phyloP scores from a whole-genome alignment of 92 coral and sea anemone genomes.

The Siderastrea siderea region DNA sequence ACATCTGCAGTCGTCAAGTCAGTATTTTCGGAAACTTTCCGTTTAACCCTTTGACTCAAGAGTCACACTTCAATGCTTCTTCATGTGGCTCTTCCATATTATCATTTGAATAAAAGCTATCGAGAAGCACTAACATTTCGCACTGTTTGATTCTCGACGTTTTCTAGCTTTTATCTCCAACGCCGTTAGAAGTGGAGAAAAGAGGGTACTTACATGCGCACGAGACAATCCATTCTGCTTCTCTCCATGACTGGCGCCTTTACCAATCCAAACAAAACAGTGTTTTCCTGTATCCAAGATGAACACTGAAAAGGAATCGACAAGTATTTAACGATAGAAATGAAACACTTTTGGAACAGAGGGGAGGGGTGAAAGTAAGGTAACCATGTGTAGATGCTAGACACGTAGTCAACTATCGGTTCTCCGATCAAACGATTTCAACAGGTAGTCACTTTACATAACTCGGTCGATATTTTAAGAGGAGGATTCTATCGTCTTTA shows the following conservation, averaged over 20 bases:
- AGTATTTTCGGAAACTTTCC: too few relatives aligned
- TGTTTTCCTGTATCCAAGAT: conserved; percentile 88
- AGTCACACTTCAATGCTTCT: too few relatives aligned
- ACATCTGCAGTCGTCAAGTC: too few relatives aligned
- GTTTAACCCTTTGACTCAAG: too few relatives aligned
- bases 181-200: background rate
- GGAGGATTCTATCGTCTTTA: too few relatives aligned
- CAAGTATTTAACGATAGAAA: background rate
- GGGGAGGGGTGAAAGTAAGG: background rate
- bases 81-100: too few relatives aligned
- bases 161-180: background rate
- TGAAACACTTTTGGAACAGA: background rate
- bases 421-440: too few relatives aligned
- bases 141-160: background rate
- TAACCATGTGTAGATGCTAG: background rate
- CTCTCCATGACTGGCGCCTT: conserved; percentile 89
- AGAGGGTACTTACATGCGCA: conserved; percentile 78
- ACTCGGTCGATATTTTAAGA: too few relatives aligned
- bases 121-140: background rate
- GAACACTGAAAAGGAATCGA: conserved; percentile 66
- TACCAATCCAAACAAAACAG: conserved; percentile 94
- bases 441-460: too few relatives aligned
- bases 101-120: too few relatives aligned
- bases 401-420: too few relatives aligned
- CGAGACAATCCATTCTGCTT: conserved; percentile 73